Evolutionary conservation across 2,113 vertebrate genomes (phyloP), one percentile per base, ranked within the genome.

Genomic region (Synodontis membranacea): DNA sequence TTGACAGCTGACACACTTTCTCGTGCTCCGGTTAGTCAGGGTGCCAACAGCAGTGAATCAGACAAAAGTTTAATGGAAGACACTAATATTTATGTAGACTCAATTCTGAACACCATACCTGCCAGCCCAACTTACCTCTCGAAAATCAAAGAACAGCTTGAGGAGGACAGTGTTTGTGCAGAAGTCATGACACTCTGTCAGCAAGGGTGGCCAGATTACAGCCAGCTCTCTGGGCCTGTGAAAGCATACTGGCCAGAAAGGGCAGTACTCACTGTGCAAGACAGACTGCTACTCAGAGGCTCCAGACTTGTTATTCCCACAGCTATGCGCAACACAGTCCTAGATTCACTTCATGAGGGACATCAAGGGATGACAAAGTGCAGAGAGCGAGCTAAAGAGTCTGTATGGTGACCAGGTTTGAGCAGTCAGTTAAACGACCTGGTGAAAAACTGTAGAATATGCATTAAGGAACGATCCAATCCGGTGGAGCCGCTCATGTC

Each of bases 51-150:
- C n/a, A 15, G 28, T 4, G 28, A 0, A n/a, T n/a, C 28, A 12
- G 85, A 80, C 23, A 17, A 25, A 5, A 31, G 31, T 12, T n/a
- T 87, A 21, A 87, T 87, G 85, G 85, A 84, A 37, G 46, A 83
- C 82, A 87, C 82, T 0, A 86, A 86, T 3, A 86, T 86, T 5
- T 87, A 89, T 74, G 28, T 86, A 10, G 84, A 86, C 19, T 19
- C 11, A 11, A 14, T 89, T 25, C 84, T 10, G 37, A 74, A n/a
- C 2, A 1, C 66, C 66, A 39, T 37, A 19, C 66, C 34, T 15
- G 14, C 34, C 14, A 70, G 66, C 37, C 10, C 74, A 8, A 28
- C n/a, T 1, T 83, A 83, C 31, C 11, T 78, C 6, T 6, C 12
- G 14, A 1, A 56, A n/a, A 25, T 88, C 8, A 86, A 11, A 54